Conservation (phyloP, 2,113 vertebrate species). For the Carassius gibelio region DNA sequence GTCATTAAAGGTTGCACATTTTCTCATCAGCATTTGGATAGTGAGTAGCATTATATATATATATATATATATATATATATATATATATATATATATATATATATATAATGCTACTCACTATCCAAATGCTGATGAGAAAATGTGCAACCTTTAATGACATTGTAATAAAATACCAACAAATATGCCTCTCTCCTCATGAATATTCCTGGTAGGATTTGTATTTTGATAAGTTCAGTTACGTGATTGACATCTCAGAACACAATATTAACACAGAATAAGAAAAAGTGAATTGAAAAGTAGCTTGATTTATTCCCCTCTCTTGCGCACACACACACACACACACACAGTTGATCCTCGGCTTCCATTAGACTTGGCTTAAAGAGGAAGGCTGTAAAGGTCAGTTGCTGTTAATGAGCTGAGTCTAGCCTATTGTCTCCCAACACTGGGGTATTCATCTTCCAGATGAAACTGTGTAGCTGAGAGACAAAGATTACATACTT, state of each 20-base stretch:
- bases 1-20: not conserved
- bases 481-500: conserved; percentile 10
- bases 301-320: not conserved
- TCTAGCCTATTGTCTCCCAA: conserved; percentile 27
- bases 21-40: not conserved
- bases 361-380: conserved; percentile 27
- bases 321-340: not conserved
- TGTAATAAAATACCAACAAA: not conserved
- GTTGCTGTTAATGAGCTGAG: conserved; percentile 38
- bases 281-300: not conserved
- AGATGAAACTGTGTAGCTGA: not conserved
- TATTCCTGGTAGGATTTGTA: conserved; percentile 21
- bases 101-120: not conserved
- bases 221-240: conserved; percentile 1
- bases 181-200: conserved; percentile 25
- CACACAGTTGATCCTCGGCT: not conserved
- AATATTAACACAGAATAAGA: not conserved
- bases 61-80: no score
- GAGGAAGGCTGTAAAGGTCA: conserved; percentile 41
- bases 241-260: conserved; percentile 43
- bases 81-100: no score
- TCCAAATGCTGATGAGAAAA: not conserved
- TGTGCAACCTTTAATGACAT: not conserved
- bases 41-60: not conserved
- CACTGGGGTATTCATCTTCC: conserved; percentile 13